Evolutionary conservation across 1,140 invertebrate genomes (phyloP).

Genomic region (Nasonia vitripennis): DNA sequence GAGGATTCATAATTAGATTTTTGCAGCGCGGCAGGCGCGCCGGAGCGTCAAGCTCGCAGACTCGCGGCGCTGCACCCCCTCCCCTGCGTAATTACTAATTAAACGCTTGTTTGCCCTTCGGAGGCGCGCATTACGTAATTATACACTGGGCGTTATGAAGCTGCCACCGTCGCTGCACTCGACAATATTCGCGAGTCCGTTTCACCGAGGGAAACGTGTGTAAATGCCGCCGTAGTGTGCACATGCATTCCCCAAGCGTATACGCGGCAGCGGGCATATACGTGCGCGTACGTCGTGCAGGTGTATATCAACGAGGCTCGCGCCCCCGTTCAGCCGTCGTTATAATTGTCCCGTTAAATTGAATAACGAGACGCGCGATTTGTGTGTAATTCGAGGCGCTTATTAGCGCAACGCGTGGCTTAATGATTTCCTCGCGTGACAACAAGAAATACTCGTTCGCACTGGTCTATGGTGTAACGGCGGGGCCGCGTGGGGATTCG

Average conservation of each 20-base stretch:
- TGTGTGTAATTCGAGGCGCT: conserved; percentile 49
- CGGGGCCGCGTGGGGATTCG: not conserved
- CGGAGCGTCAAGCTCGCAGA: not conserved
- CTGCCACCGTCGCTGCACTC: not conserved
- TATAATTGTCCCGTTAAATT: conserved; percentile 50
- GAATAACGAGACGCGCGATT: conserved; percentile 49
- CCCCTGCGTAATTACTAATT: conserved; percentile 47
- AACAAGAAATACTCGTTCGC: conserved; percentile 33
- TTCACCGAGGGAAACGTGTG: conserved; percentile 6
- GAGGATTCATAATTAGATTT: conserved; percentile 47
- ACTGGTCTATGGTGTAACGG: not conserved
- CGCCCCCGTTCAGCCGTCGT: conserved; percentile 28
- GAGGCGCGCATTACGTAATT: conserved; percentile 26
- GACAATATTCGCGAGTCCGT: conserved; percentile 24
- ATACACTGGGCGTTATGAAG: conserved; percentile 9
- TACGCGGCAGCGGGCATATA: not conserved
- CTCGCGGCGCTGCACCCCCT: not conserved
- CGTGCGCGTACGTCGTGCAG: not conserved
- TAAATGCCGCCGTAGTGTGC: not conserved
- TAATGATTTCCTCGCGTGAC: conserved; percentile 52
- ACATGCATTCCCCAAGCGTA: not conserved
- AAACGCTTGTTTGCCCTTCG: conserved; percentile 39
- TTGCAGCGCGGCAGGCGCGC: conserved; percentile 12
- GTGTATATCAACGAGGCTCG: not conserved
- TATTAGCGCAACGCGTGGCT: conserved; percentile 40